Evolutionary conservation across 2,113 vertebrate species (phyloP), one percentile per base, ranked within the genome.

Genomic region (Capreolus pygargus): DNA sequence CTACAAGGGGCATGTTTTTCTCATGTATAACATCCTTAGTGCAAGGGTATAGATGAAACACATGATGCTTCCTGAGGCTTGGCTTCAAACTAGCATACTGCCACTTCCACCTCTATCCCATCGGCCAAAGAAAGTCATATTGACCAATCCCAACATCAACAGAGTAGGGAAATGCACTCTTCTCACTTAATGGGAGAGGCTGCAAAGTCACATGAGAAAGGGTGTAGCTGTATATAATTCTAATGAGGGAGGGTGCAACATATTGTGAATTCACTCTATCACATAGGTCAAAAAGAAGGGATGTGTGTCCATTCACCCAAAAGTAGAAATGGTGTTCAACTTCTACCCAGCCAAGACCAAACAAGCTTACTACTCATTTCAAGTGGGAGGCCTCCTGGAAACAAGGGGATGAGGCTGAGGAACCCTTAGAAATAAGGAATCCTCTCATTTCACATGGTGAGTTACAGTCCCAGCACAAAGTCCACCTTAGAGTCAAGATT

Each of bases 401-500:
- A 81, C 33, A 14, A 90, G 28, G 23, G 6, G 6, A 55, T 45
- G 36, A 76, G 45, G n/a, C 6, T n/a, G 12, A 79, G 47, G 33
- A 95, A 10, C 33, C 78, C 91, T 91, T 15, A 58, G 43, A 93
- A 85, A 54, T 27, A 19, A 97, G 11, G 45, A 61, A 23, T 47
- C 58, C 36, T 88, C 57, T 67, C 45, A 81, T 84, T 76, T 84
- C 28, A 47, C 16, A 27, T 3, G 0, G 14, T 86, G 79, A 67
- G 6, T 96, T 91, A 88, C 43, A 96, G 43, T n/a, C 43, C 43
- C 30, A 58, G 33, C n/a, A 52, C 87, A 39, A 97, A 70, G 30
- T 74, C 96, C 81, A 43, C 25, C 67, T n/a, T 93, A 93, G 93
- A 84, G 96, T 98, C 96, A 98, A 90, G 94, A 97, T 97, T 97